These are phyloP conservation scores for Ochropleura plecta DNA, from an alignment of 2,888 invertebrate species.

Conservation along the genomic window DNA sequence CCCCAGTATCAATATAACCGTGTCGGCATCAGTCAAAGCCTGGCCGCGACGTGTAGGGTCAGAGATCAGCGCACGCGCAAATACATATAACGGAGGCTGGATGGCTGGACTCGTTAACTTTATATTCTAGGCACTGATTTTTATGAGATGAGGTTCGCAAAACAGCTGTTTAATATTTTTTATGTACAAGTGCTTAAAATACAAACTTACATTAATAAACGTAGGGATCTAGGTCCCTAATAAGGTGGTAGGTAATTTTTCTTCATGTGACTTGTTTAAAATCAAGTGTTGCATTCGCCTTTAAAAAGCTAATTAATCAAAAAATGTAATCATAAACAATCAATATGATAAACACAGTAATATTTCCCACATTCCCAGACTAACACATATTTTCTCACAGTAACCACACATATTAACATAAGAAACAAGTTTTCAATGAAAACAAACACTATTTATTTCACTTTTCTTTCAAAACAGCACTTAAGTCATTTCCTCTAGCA, in stretches of 20 bases:
- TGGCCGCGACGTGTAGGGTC: slow-evolving; percentile 46
- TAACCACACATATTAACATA: slow-evolving; percentile 39
- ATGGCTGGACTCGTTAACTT: slow-evolving; percentile 21
- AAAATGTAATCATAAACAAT: slow-evolving; percentile 3
- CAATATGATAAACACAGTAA: not conserved
- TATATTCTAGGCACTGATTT: slow-evolving; percentile 26
- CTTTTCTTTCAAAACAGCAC: slow-evolving; percentile 67
- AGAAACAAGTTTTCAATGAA: slow-evolving; percentile 67
- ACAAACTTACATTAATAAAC: too few species aligned
- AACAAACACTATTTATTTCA: slow-evolving; percentile 69
- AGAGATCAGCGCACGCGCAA: slow-evolving; percentile 48
- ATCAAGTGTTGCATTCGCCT: not conserved
- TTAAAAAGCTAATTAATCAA: not conserved
- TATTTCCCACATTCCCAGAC: slow-evolving; percentile 29
- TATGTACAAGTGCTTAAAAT: not conserved
- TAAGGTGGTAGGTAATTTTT: not conserved
- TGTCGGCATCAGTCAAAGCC: slow-evolving; percentile 56
- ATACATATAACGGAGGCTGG: slow-evolving; percentile 48
- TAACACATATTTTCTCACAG: slow-evolving; percentile 37
- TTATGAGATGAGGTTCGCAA: slow-evolving; percentile 19
- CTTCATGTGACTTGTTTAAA: not conserved
- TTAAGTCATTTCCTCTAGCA: slow-evolving; percentile 68
- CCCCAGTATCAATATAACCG: slow-evolving; percentile 35
- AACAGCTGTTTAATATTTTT: not conserved
- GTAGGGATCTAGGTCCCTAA: too few species aligned